These are phyloP conservation scores for Parascotia fuliginaria DNA, from an alignment of 2,888 invertebrate genomes.

Conservation along the genomic window DNA sequence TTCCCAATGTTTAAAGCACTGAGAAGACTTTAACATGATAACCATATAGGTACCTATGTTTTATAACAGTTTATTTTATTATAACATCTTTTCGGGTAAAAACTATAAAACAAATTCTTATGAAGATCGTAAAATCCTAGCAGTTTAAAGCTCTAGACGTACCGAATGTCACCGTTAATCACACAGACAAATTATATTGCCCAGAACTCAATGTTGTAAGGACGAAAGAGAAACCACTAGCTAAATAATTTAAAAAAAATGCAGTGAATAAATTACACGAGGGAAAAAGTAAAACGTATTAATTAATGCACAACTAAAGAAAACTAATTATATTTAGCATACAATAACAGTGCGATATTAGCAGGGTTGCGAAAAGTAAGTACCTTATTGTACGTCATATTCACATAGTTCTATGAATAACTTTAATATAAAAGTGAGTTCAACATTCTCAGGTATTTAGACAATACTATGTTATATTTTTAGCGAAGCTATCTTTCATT, in stretches of 20 bases:
- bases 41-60: too few relatives aligned
- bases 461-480: too few relatives aligned
- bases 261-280: background rate
- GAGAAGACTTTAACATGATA: too few relatives aligned
- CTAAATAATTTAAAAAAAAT: background rate
- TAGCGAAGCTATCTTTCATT: too few relatives aligned
- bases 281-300: background rate
- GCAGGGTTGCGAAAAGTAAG: too few relatives aligned
- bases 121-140: background rate
- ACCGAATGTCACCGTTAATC: slow-evolving; percentile 9
- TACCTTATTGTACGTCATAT: too few relatives aligned
- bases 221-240: background rate
- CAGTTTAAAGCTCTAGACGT: slow-evolving; percentile 2
- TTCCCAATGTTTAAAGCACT: too few relatives aligned
- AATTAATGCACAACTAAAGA: background rate
- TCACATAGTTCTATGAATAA: too few relatives aligned
- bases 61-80: background rate
- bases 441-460: too few relatives aligned
- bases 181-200: background rate
- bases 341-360: background rate
- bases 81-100: background rate
- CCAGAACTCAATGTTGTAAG: background rate
- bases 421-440: too few relatives aligned
- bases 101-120: slow-evolving; percentile 1
- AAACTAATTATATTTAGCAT: background rate